Evolutionary conservation across 64 coral and sea anemone genomes (phyloP).

Genomic region (Stylophora pistillata): DNA sequence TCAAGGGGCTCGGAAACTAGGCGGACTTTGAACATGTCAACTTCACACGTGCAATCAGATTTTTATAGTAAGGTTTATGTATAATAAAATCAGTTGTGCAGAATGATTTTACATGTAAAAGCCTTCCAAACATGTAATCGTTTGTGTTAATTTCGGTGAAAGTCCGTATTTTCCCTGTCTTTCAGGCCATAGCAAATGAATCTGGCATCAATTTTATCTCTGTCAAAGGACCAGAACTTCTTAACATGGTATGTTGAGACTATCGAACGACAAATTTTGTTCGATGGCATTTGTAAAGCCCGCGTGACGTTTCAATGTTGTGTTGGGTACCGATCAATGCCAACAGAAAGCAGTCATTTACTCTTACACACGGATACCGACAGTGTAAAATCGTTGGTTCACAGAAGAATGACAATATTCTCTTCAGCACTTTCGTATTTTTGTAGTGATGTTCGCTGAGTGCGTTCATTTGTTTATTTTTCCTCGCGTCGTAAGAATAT

Average conservation of each 20-base stretch:
- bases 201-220: constrained; percentile 99
- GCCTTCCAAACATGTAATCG: not conserved
- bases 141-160: too few species aligned
- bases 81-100: too few species aligned
- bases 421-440: not conserved
- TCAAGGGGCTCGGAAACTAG: too few species aligned
- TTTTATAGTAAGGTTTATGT: too few species aligned
- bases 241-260: constrained; percentile 88
- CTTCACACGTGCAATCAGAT: too few species aligned
- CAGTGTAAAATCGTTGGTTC: not conserved
- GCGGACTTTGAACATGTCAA: too few species aligned
- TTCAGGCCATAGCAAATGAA: constrained; percentile 98
- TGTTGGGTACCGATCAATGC: constrained; percentile 18
- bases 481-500: too few species aligned
- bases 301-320: not conserved
- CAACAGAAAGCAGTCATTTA: constrained; percentile 2
- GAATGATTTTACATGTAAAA: too few species aligned
- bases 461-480: too few species aligned
- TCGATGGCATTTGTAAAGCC: not conserved
- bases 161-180: not conserved
- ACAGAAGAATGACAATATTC: not conserved
- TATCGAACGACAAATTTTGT: not conserved
- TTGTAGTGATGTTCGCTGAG: too few species aligned
- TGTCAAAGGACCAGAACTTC: constrained; percentile 94
- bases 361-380: not conserved